These are phyloP conservation scores for Boloria selene DNA, from an alignment of 2,888 invertebrate genomes.

Conservation along the genomic window DNA sequence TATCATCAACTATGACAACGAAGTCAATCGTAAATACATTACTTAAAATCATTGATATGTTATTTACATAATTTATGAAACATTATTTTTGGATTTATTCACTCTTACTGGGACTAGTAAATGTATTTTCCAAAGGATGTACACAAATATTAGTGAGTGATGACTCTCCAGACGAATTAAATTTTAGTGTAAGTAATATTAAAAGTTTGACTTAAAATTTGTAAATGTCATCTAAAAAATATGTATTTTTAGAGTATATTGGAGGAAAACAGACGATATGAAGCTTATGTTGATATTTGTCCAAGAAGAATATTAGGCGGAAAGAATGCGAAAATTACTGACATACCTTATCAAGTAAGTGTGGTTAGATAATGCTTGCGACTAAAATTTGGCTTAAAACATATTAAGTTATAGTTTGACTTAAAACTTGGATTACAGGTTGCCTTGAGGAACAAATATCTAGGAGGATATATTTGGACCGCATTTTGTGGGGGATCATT, in stretches of 20 bases:
- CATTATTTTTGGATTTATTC: not conserved
- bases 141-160: slow-evolving; percentile 10
- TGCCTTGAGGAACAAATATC: slow-evolving; percentile 38
- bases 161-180: slow-evolving; percentile 16
- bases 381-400: not conserved
- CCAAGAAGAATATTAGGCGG: slow-evolving; percentile 45
- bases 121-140: slow-evolving; percentile 1
- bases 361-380: not conserved
- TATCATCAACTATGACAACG: too few species aligned
- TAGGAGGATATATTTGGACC: slow-evolving; percentile 41
- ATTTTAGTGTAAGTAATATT: slow-evolving; percentile 24
- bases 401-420: not conserved
- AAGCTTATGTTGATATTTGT: slow-evolving; percentile 36
- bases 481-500: slow-evolving; percentile 50
- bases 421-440: slow-evolving; percentile 40
- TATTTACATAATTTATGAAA: slow-evolving; percentile 15
- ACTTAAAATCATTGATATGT: too few species aligned
- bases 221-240: not conserved
- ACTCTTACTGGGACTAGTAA: not conserved
- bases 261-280: slow-evolving; percentile 39
- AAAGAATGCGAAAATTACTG: slow-evolving; percentile 29
- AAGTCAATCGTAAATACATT: too few species aligned
- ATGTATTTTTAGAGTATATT: slow-evolving; percentile 40
- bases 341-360: slow-evolving; percentile 45
- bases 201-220: not conserved